phyloP scores from a whole-genome alignment of 2,113 vertebrate genomes.

The Phyllopteryx taeniolatus region DNA sequence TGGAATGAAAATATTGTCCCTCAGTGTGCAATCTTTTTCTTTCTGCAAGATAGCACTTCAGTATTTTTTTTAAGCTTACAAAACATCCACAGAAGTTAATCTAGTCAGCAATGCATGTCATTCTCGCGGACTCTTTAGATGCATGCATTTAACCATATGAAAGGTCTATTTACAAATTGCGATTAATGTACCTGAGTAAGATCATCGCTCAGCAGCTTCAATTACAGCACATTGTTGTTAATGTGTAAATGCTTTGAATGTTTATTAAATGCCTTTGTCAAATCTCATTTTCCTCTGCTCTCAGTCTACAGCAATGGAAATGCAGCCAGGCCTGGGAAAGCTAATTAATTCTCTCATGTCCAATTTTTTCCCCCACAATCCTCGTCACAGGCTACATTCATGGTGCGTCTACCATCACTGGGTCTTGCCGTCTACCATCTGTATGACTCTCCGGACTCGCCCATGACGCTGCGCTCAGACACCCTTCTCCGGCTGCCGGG shows the following conservation, averaged over 20 bases:
- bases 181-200: not conserved
- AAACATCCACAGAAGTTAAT: too few relatives aligned
- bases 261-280: slow-evolving; percentile 18
- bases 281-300: not conserved
- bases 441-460: slow-evolving; percentile 75
- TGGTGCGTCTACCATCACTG: slow-evolving; percentile 81
- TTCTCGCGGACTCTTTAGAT: too few relatives aligned
- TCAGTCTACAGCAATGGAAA: not conserved
- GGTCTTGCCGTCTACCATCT: slow-evolving; percentile 86
- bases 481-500: slow-evolving; percentile 78
- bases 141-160: too few relatives aligned
- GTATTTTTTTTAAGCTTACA: too few relatives aligned
- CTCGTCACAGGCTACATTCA: slow-evolving; percentile 81
- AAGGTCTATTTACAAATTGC: too few relatives aligned
- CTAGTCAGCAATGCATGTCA: too few relatives aligned
- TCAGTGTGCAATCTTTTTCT: too few relatives aligned
- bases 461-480: slow-evolving; percentile 73
- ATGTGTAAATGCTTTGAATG: slow-evolving; percentile 19
- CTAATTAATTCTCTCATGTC: too few relatives aligned
- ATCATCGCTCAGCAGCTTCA: not conserved
- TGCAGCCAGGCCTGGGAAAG: not conserved
- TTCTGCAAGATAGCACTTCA: too few relatives aligned
- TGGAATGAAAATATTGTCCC: too few relatives aligned
- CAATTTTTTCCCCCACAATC: not conserved
- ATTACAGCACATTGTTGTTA: not conserved